Evolutionary conservation across 2,113 vertebrate genomes (phyloP), one percentile per base, ranked within the genome.

Genomic region (Lophius piscatorius): DNA sequence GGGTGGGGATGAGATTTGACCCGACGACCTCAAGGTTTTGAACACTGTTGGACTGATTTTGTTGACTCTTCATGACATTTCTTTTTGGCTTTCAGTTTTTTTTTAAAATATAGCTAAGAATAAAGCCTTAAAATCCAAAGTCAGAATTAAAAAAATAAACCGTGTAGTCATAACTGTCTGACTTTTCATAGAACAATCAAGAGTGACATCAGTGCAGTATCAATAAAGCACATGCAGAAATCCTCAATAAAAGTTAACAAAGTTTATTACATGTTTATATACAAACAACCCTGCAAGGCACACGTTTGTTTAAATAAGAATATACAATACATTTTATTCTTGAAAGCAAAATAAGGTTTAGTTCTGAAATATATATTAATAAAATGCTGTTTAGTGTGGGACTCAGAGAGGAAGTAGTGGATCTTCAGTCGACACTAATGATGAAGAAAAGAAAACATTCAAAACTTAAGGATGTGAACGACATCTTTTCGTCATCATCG

Each of bases 251-350:
- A 90, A 90, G 88, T 90, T 90, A 90, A 85, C 83, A 87, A 90
- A 88, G 84, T 92, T 93, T 93, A 92, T 92, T 92, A 88, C 83
- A 86, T 76, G 83, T 91, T 88, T 93, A 91, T 93, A 81, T 92
- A 93, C 91, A 93, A 91, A 89, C 89, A 92, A 92, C 78, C 84
- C 85, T 88, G 83, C 79, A 92, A 92, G 91, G 91, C 91, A 92
- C 90, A 88, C 90, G 78, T 83, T 86, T 80, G 85, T 90, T 92
- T 91, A 92, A 91, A 92, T 92, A 92, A 90, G 83, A 91, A 92
- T 90, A 89, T 89, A 91, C 82, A 90, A 82, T 78, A 81, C 75
- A 72, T 84, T 67, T 86, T 78, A 62, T 74, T 80, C 59, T 74
- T 70, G 35, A 75, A 88, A 80, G 58, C n/a, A 71, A 89, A 86